Evolutionary conservation across 2,888 invertebrate genomes (phyloP).

Genomic region (Perithous albicinctus): DNA sequence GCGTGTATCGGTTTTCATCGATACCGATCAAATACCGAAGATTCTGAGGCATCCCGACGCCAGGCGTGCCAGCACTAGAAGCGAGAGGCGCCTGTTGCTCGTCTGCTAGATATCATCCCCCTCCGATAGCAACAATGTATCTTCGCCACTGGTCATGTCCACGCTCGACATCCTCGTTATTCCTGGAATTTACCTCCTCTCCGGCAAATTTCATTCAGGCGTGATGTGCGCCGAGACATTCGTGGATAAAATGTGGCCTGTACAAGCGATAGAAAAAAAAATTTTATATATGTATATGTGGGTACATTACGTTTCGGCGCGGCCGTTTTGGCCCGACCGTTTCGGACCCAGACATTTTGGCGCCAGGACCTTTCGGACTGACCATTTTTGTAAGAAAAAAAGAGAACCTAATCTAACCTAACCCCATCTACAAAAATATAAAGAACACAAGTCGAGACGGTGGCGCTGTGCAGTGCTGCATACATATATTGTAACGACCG

Average conservation of each 20-base stretch:
- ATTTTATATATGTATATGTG: too few species aligned
- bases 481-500: too few species aligned
- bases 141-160: constrained; percentile 48
- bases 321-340: too few species aligned
- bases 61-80: constrained; percentile 65
- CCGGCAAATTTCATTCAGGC: constrained; percentile 36
- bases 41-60: constrained; percentile 81
- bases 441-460: too few species aligned
- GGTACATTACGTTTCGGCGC: too few species aligned
- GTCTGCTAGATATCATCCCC: constrained; percentile 44
- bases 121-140: constrained; percentile 51
- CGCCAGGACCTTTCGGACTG: too few species aligned
- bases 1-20: constrained; percentile 73
- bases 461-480: too few species aligned
- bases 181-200: constrained; percentile 57
- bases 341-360: too few species aligned
- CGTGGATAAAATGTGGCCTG: neutral
- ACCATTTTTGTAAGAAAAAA: too few species aligned
- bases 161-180: constrained; percentile 58
- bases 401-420: too few species aligned
- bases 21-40: constrained; percentile 83
- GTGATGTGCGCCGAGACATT: neutral
- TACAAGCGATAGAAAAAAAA: neutral
- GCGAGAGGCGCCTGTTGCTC: constrained; percentile 68
- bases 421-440: too few species aligned